Conservation (phyloP, 2,888 invertebrate genomes). For the Cosmia pyralina region DNA sequence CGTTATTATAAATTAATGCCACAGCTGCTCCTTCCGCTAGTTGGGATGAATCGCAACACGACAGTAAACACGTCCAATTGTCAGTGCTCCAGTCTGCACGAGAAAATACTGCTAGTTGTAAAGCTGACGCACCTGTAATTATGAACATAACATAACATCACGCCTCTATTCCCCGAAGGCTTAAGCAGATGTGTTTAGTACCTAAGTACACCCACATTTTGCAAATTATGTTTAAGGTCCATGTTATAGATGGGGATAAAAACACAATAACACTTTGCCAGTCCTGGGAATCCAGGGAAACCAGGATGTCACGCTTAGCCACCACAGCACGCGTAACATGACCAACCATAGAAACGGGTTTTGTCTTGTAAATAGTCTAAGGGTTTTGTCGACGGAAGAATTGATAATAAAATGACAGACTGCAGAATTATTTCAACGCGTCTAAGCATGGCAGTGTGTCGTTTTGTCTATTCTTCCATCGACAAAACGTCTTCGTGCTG, state of each 20-base stretch:
- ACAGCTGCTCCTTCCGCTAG: constrained; percentile 87
- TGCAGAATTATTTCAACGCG: no score
- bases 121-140: constrained; percentile 82
- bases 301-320: not conserved
- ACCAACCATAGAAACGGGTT: no score
- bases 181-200: not conserved
- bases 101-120: constrained; percentile 86
- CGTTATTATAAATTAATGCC: constrained; percentile 84
- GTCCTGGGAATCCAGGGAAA: not conserved
- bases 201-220: not conserved
- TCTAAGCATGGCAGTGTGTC: no score
- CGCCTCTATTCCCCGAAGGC: not conserved
- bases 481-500: no score
- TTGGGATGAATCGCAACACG: constrained; percentile 86
- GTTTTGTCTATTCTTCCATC: no score
- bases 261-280: not conserved
- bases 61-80: constrained; percentile 81
- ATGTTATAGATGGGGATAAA: not conserved
- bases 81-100: constrained; percentile 80
- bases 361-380: no score
- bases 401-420: no score
- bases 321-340: not conserved
- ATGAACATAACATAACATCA: not conserved
- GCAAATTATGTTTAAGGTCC: not conserved
- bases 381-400: no score